A percentile compares a stretch with the other conserved stretches of the same genome.
These are phyloP conservation scores for Cricetomys ansorgei DNA, from an alignment of 2,113 vertebrate species.

Conservation along the genomic window DNA sequence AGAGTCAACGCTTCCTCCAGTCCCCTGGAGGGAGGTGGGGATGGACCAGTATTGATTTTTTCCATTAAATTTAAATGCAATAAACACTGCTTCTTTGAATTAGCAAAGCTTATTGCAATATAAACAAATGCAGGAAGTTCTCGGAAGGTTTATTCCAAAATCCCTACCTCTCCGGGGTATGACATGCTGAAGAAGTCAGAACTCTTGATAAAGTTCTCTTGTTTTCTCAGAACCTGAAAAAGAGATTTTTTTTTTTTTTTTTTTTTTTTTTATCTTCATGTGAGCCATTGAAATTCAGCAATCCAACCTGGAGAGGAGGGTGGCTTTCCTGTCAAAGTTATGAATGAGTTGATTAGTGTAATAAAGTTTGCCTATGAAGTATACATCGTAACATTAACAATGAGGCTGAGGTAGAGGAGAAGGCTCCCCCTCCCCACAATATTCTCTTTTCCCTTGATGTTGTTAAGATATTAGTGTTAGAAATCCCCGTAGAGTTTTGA, in stretches of 20 bases:
- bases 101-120: background rate
- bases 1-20: background rate
- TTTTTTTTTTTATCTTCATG: constrained; percentile 13
- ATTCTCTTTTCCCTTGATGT: background rate
- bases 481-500: background rate
- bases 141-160: constrained; percentile 4
- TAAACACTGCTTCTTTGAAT: constrained; percentile 37
- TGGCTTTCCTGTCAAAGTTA: constrained; percentile 54
- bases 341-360: constrained; percentile 72
- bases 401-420: background rate
- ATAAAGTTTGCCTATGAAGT: constrained; percentile 19
- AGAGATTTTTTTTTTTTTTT: constrained; percentile 40
- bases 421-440: background rate
- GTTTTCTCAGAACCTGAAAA: background rate
- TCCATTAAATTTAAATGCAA: background rate
- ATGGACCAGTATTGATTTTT: background rate
- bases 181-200: background rate
- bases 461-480: background rate
- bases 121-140: constrained; percentile 9
- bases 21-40: background rate
- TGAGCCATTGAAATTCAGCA: constrained; percentile 30
- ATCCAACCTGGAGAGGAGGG: constrained; percentile 8
- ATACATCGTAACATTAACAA: constrained; percentile 39
- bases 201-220: background rate
- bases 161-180: constrained; percentile 50